Evolutionary conservation across 2,797 vertebrate species (phyloP).

Genomic region (Xenops minutus): DNA sequence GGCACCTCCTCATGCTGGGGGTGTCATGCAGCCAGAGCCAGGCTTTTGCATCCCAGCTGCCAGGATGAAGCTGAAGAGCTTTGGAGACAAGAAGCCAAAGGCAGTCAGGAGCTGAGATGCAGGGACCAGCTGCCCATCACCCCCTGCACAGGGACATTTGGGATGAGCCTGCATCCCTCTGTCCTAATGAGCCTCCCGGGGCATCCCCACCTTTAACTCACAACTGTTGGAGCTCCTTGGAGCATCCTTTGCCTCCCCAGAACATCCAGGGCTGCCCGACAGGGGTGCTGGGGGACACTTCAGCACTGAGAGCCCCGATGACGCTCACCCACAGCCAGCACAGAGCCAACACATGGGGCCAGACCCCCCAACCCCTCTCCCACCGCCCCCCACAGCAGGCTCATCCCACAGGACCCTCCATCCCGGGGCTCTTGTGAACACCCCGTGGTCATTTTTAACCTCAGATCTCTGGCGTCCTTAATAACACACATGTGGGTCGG

Average conservation of each 20-base stretch:
- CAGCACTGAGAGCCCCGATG: rapidly evolving
- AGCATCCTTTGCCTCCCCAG: not conserved
- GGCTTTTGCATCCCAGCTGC: not conserved
- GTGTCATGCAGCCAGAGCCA: rapidly evolving
- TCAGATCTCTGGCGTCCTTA: constrained; percentile 27
- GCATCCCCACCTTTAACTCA: rapidly evolving
- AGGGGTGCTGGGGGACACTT: not conserved
- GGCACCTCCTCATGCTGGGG: not conserved
- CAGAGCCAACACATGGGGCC: not conserved
- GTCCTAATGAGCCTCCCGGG: too few relatives aligned
- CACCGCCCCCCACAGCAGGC: not conserved
- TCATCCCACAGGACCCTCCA: not conserved
- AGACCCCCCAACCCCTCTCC: not conserved
- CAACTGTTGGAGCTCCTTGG: rapidly evolving
- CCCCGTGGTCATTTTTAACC: not conserved
- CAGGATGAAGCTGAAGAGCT: not conserved
- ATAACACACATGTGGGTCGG: not conserved
- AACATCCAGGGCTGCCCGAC: not conserved
- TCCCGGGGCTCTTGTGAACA: not conserved
- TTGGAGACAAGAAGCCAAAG: too few relatives aligned
- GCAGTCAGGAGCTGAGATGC: not conserved
- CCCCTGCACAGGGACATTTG: not conserved
- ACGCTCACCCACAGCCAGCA: rapidly evolving
- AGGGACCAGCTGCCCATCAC: rapidly evolving
- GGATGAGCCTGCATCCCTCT: not conserved